A percentile compares a stretch with the other conserved stretches of the same genome.
phyloP scores from a whole-genome alignment of 2,888 invertebrate species.

The Liodrosophila aerea region DNA sequence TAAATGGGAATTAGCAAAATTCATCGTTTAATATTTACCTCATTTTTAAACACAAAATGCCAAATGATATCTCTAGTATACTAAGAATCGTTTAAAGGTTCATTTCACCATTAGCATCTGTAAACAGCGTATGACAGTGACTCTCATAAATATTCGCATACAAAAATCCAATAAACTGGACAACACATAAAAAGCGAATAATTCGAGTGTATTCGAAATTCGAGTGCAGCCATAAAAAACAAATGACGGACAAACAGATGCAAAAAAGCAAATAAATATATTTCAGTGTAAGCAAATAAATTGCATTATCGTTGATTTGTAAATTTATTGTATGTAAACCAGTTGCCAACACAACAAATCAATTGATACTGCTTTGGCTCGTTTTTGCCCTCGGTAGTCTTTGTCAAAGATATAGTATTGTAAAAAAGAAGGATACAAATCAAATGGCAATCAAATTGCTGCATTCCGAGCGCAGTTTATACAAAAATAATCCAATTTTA shows the following conservation, averaged over 20 bases:
- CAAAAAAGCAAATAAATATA: slow-evolving; percentile 19
- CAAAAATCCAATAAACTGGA: slow-evolving; percentile 47
- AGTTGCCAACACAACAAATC: slow-evolving; percentile 69
- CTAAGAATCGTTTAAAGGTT: too few species aligned
- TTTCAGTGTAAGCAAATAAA: slow-evolving; percentile 51
- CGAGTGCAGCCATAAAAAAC: slow-evolving; percentile 55
- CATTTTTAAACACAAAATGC: too few species aligned
- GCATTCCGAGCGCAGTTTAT: slow-evolving; percentile 30
- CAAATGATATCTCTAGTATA: too few species aligned
- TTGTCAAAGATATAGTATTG: slow-evolving; percentile 22
- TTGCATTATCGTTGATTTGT: slow-evolving; percentile 75
- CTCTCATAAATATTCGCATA: slow-evolving; percentile 56
- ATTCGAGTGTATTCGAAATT: slow-evolving; percentile 23
- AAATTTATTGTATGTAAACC: slow-evolving; percentile 75
- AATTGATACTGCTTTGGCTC: slow-evolving; percentile 43
- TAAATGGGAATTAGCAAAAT: too few species aligned
- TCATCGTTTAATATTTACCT: too few species aligned
- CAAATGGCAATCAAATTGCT: slow-evolving; percentile 62
- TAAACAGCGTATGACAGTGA: slow-evolving; percentile 23
- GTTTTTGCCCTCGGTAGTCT: slow-evolving; percentile 3
- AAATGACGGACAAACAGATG: slow-evolving; percentile 22
- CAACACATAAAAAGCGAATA: slow-evolving; percentile 44
- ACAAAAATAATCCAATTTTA: slow-evolving; percentile 43
- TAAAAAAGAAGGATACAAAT: slow-evolving; percentile 34
- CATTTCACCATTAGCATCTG: too few species aligned